Evolutionary conservation across 2,888 invertebrate species (phyloP).

Genomic region (Melanophora roralis): DNA sequence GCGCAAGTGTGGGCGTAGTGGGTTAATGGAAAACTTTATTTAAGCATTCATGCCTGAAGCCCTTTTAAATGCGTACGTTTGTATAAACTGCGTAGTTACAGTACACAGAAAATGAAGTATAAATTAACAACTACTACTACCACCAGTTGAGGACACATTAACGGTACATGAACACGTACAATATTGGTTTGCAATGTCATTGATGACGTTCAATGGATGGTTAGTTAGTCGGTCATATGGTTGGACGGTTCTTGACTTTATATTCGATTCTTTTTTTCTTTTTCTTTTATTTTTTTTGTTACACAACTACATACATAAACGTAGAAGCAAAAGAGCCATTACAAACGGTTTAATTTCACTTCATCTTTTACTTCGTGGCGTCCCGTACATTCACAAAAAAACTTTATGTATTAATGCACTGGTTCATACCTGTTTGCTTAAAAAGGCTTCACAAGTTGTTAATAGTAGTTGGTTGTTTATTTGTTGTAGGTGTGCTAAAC

Average conservation of each 20-base stretch:
- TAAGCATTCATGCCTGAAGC: not conserved
- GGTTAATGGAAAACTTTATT: constrained; percentile 15
- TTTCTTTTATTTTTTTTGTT: not conserved
- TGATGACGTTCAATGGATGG: constrained; percentile 58
- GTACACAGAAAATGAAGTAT: constrained; percentile 2
- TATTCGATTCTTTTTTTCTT: not conserved
- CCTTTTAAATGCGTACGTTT: no score
- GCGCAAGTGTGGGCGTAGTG: not conserved
- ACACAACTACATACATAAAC: not conserved
- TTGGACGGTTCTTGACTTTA: constrained; percentile 48
- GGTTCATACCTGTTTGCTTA: constrained; percentile 26
- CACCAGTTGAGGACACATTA: constrained; percentile 43
- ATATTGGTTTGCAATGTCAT: constrained; percentile 58
- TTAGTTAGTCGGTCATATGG: constrained; percentile 56
- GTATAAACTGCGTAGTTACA: no score
- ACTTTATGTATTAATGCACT: no score
- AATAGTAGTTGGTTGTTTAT: no score
- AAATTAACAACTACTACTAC: not conserved
- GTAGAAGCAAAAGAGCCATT: not conserved
- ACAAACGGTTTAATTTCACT: constrained; percentile 2
- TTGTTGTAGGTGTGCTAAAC: not conserved
- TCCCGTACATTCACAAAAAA: not conserved
- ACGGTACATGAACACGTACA: constrained; percentile 60
- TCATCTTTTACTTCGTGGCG: constrained; percentile 20
- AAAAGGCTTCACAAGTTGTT: constrained; percentile 33